Evolutionary conservation across 2,797 vertebrate genomes (phyloP).

Genomic region (Lates japonicus): DNA sequence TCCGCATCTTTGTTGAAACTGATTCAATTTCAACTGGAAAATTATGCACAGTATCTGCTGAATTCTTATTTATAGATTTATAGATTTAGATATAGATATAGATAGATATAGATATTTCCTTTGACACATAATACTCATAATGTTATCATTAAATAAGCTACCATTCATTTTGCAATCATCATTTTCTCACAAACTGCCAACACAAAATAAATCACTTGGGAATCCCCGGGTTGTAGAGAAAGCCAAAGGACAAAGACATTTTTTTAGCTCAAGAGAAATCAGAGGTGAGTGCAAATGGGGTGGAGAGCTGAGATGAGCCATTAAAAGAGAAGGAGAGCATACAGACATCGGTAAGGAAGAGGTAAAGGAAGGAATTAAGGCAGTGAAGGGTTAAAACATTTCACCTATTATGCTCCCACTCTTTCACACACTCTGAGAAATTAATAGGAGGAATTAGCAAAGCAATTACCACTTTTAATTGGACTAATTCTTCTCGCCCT

Average conservation of each 20-base stretch:
- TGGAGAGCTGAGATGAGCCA: slow-evolving; percentile 51
- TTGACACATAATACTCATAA: too few species aligned
- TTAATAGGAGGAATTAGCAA: slow-evolving; percentile 89
- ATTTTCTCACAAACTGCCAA: neutral
- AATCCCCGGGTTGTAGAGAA: slow-evolving; percentile 10
- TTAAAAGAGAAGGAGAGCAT: slow-evolving; percentile 60
- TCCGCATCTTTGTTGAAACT: neutral
- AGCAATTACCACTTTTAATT: slow-evolving; percentile 91
- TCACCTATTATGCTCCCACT: slow-evolving; percentile 84
- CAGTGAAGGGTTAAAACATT: slow-evolving; percentile 84
- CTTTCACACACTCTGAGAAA: slow-evolving; percentile 83
- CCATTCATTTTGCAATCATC: neutral
- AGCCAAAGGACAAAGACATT: slow-evolving; percentile 43
- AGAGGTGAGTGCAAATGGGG: slow-evolving; percentile 26
- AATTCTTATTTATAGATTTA: too few species aligned
- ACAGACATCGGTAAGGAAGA: slow-evolving; percentile 48
- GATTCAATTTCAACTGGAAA: neutral
- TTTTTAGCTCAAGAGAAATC: slow-evolving; percentile 36
- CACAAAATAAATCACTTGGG: neutral
- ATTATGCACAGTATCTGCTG: neutral
- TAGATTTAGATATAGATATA: too few species aligned
- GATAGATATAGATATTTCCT: too few species aligned
- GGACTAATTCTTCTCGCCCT: slow-evolving; percentile 87
- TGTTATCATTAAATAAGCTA: slow-evolving; percentile 18
- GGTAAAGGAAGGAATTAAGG: slow-evolving; percentile 56